Percentiles rank a stretch among this genome's conserved stretches.
phyloP scores from a whole-genome alignment of 2,888 invertebrate species.

The Brachynemurus nebulosus region DNA sequence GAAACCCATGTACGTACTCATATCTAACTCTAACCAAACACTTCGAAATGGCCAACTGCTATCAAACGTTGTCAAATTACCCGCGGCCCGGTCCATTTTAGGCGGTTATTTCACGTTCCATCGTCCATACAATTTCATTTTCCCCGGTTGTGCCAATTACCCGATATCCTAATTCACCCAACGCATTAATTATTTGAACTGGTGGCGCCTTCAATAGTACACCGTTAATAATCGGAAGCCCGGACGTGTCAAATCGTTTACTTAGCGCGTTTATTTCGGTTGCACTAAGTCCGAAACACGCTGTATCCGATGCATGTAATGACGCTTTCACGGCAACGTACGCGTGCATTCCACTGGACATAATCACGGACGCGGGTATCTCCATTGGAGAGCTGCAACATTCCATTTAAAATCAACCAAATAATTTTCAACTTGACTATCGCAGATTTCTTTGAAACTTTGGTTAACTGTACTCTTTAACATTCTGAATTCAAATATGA shows the following conservation, averaged over 20 bases:
- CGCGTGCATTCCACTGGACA: conserved; percentile 41
- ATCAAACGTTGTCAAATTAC: too few relatives aligned
- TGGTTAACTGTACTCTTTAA: too few relatives aligned
- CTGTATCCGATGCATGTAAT: conserved; percentile 56
- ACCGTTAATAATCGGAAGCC: conserved; percentile 53
- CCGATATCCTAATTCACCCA: conserved; percentile 64
- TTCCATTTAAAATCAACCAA: not conserved
- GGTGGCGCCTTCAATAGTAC: conserved; percentile 55
- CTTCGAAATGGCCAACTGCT: too few relatives aligned
- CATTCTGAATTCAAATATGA: too few relatives aligned
- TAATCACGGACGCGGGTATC: conserved; percentile 30
- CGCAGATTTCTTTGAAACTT: too few relatives aligned
- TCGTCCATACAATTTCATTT: conserved; percentile 69
- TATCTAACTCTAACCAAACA: too few relatives aligned
- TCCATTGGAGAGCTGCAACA: conserved; percentile 24
- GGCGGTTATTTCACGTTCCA: conserved; percentile 56
- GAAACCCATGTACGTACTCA: not conserved
- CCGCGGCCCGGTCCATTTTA: too few relatives aligned
- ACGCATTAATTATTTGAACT: conserved; percentile 53
- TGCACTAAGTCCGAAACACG: conserved; percentile 59
- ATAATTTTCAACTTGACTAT: too few relatives aligned
- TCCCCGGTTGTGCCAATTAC: conserved; percentile 68
- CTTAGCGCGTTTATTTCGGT: conserved; percentile 56
- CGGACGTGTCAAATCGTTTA: conserved; percentile 50
- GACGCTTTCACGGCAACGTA: conserved; percentile 72